Percentiles rank a stretch among this genome's conserved stretches.
These are phyloP conservation scores for Notiomystis cincta DNA, from an alignment of 2,113 vertebrate genomes.

Conservation along the genomic window DNA sequence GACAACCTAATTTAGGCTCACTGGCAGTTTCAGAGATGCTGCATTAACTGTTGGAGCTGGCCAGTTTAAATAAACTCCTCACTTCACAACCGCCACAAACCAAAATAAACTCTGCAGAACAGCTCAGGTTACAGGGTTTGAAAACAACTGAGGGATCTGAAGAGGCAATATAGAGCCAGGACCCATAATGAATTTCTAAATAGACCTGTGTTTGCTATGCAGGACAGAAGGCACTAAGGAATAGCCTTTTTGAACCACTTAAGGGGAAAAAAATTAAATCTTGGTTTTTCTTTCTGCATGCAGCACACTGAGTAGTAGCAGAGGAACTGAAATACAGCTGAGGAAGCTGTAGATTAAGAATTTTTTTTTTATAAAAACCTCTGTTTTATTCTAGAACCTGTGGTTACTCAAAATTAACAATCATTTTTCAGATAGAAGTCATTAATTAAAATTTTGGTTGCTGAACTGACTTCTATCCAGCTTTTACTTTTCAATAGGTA, in stretches of 20 bases:
- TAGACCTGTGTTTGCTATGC: neutral
- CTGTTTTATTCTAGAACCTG: neutral
- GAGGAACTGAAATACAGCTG: neutral
- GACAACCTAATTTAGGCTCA: constrained; percentile 49
- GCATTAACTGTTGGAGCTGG: neutral
- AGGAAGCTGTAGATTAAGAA: neutral
- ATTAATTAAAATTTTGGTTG: neutral
- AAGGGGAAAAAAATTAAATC: neutral
- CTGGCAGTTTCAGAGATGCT: constrained; percentile 17
- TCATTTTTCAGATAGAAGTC: neutral
- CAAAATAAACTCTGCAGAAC: neutral
- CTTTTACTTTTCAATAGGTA: neutral
- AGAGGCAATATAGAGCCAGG: neutral
- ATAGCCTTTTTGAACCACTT: neutral
- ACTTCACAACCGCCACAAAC: neutral
- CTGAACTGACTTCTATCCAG: neutral
- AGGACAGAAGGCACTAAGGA: neutral
- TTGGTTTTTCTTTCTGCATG: neutral
- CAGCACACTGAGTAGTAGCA: neutral
- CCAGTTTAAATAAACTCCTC: constrained; percentile 10
- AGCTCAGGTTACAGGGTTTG: neutral
- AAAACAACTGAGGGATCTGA: neutral
- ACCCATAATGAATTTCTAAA: neutral
- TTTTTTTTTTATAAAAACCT: neutral
- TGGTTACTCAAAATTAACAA: neutral